Evolutionary conservation across 1,140 invertebrate species (phyloP).

Genomic region (Holotrichia oblita): DNA sequence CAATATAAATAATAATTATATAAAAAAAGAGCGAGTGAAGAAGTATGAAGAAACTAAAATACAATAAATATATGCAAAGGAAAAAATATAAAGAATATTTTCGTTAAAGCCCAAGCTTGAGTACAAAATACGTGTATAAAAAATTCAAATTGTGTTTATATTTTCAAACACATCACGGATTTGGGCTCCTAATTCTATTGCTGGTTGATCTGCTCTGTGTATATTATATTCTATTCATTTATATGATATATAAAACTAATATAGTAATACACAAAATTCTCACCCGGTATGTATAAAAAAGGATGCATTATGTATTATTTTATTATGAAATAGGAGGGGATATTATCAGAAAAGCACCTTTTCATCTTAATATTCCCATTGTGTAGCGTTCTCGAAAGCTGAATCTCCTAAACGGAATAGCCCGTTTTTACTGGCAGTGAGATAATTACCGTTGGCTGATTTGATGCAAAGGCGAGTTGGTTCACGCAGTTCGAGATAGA

Average conservation of each 20-base stretch:
- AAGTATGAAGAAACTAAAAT: constrained; percentile 1
- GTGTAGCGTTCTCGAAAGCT: constrained; percentile 82
- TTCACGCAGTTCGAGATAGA: constrained; percentile 92
- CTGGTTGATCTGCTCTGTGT: background rate
- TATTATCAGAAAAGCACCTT: background rate
- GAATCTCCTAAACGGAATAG: constrained; percentile 84
- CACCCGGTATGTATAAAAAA: constrained; percentile 11
- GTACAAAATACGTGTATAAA: background rate
- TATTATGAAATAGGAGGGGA: background rate
- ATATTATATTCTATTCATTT: background rate
- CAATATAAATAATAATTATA: constrained; percentile 31
- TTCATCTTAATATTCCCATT: constrained; percentile 89
- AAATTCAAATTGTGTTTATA: background rate
- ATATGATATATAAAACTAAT: background rate
- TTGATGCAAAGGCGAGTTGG: constrained; percentile 93
- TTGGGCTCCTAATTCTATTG: constrained; percentile 1
- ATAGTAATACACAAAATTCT: constrained; percentile 22
- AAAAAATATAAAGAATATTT: background rate
- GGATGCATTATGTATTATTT: background rate
- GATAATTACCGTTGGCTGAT: constrained; percentile 78
- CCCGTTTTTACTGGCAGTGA: constrained; percentile 94
- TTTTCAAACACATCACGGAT: background rate
- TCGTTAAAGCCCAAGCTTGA: background rate
- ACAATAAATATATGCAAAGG: constrained; percentile 29
- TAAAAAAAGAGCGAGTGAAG: background rate